Evolutionary conservation across 2,113 vertebrate genomes (phyloP).

Genomic region (Nerophis lumbriciformis): DNA sequence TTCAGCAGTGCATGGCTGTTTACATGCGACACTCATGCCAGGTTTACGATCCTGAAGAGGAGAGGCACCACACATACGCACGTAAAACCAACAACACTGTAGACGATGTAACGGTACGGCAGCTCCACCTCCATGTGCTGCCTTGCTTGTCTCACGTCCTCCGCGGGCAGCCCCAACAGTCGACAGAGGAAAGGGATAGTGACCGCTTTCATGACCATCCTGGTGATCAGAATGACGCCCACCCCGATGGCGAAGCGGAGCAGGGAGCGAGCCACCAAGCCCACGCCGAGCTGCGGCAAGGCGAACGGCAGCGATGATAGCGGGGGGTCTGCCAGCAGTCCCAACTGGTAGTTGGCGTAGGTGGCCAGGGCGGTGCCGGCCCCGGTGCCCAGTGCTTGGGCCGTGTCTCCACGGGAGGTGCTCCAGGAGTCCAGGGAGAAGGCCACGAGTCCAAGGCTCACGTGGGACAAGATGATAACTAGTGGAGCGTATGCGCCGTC

Average conservation of each 20-base stretch:
- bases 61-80: constrained; percentile 81
- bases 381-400: constrained; percentile 88
- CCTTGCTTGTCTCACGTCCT: constrained; percentile 78
- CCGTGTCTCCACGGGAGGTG: constrained; percentile 91
- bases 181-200: constrained; percentile 85
- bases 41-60: constrained; percentile 77
- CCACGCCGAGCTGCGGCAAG: constrained; percentile 65
- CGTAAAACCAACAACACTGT: constrained; percentile 86
- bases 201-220: constrained; percentile 81
- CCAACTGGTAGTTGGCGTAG: constrained; percentile 75
- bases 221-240: constrained; percentile 73
- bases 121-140: constrained; percentile 89
- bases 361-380: constrained; percentile 84
- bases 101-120: constrained; percentile 90
- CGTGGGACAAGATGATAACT: constrained; percentile 81
- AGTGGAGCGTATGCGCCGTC: constrained; percentile 78
- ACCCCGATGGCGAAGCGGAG: constrained; percentile 82
- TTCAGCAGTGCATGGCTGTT: constrained; percentile 31
- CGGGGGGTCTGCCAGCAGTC: constrained; percentile 76
- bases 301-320: constrained; percentile 75
- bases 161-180: constrained; percentile 72
- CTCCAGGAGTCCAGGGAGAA: constrained; percentile 97
- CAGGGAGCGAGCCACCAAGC: constrained; percentile 74
- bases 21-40: constrained; percentile 73
- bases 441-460: constrained; percentile 86